A percentile compares a stretch with the other conserved stretches of the same genome.
Conservation (phyloP, 2,113 vertebrate genomes). For the Dunckerocampus dactyliophorus region DNA sequence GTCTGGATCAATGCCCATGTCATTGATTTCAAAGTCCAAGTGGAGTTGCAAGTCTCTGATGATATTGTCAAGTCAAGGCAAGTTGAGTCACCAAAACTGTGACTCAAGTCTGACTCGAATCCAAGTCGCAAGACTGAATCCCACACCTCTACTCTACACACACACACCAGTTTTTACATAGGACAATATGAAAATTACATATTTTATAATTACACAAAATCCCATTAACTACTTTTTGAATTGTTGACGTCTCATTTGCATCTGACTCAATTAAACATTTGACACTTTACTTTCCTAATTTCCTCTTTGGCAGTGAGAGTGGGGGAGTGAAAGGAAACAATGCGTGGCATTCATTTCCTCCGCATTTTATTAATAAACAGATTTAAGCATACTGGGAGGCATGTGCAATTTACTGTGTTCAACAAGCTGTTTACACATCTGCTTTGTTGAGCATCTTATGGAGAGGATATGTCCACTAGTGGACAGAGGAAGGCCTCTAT, state of each 20-base stretch:
- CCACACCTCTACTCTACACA: too few relatives aligned
- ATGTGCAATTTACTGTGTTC: not conserved
- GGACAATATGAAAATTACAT: constrained; percentile 46
- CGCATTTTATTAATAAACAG: constrained; percentile 18
- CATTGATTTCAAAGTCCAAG: too few relatives aligned
- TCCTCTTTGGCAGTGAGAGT: constrained; percentile 17
- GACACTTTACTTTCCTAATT: constrained; percentile 42
- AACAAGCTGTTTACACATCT: constrained; percentile 1
- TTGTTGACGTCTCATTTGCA: constrained; percentile 53
- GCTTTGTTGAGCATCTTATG: too few relatives aligned
- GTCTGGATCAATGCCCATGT: too few relatives aligned
- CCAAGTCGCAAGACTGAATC: too few relatives aligned
- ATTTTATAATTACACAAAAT: constrained; percentile 21
- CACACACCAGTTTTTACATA: constrained; percentile 29
- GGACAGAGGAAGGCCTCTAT: too few relatives aligned
- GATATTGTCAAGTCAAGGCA: too few relatives aligned
- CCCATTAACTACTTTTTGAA: constrained; percentile 41
- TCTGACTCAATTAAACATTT: constrained; percentile 34
- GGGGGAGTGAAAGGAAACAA: constrained; percentile 20
- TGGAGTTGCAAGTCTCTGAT: too few relatives aligned
- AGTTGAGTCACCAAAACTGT: too few relatives aligned
- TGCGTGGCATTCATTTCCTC: constrained; percentile 38
- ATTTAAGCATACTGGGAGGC: not conserved
- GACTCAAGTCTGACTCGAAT: too few relatives aligned
- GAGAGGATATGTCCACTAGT: too few relatives aligned